Evolutionary conservation across 2,888 invertebrate genomes (phyloP).

Genomic region (Diplolepis rosae): DNA sequence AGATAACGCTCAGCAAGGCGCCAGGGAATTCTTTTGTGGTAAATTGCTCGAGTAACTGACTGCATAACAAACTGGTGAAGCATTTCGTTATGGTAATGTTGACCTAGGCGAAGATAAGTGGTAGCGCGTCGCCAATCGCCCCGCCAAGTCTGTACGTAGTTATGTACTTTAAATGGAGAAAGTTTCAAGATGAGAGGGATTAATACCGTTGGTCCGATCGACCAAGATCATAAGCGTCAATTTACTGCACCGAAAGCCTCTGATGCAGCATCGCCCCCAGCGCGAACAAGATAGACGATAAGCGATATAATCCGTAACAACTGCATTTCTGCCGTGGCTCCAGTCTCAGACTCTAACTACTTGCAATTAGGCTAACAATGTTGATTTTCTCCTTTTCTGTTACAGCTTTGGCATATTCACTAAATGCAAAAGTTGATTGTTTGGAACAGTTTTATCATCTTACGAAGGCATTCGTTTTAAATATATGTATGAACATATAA

Average conservation of each 20-base stretch:
- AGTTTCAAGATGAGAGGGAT: constrained; percentile 26
- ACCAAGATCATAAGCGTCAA: constrained; percentile 25
- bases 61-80: constrained; percentile 1
- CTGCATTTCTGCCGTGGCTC: constrained; percentile 14
- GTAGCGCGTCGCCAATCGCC: constrained; percentile 17
- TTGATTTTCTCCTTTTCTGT: neutral
- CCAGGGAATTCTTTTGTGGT: neutral
- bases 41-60: neutral
- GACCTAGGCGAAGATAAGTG: constrained; percentile 20
- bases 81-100: constrained; percentile 26
- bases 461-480: neutral
- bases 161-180: constrained; percentile 24
- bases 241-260: constrained; percentile 4
- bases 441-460: neutral
- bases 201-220: constrained; percentile 21
- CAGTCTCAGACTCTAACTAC: neutral
- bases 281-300: constrained; percentile 23
- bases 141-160: neutral
- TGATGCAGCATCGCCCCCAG: constrained; percentile 17
- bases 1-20: neutral
- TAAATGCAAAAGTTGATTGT: neutral
- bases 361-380: constrained; percentile 17
- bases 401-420: neutral
- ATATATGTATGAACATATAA: neutral
- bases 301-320: constrained; percentile 23